These are phyloP conservation scores for Apteryx owenii DNA, from an alignment of 2,113 vertebrate genomes.

Conservation along the genomic window DNA sequence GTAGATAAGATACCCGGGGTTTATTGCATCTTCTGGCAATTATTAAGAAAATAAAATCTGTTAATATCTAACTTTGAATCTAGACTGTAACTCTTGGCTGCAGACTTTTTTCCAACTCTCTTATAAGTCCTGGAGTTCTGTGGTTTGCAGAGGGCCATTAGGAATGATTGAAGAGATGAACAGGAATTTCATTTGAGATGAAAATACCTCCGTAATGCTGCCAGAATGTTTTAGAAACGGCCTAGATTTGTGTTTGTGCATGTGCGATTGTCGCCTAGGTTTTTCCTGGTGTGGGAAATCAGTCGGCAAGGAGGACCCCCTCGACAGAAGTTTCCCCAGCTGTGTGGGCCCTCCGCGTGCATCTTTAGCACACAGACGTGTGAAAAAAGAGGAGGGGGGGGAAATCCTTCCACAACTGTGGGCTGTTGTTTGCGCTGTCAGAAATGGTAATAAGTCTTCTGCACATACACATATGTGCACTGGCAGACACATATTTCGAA, in stretches of 20 bases:
- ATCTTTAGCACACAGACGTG: neutral
- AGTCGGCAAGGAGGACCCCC: neutral
- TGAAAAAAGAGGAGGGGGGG: neutral
- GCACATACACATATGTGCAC: fast-evolving
- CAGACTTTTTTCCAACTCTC: neutral
- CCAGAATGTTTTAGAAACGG: neutral
- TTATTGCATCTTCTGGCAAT: constrained; percentile 66
- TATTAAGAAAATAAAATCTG: constrained; percentile 69
- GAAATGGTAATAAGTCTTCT: neutral
- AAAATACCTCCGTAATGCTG: neutral
- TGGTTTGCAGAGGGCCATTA: neutral
- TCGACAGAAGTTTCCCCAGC: constrained; percentile 13
- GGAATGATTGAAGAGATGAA: neutral
- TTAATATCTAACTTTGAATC: constrained; percentile 73
- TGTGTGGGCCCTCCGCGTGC: neutral
- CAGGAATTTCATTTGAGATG: neutral
- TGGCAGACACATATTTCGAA: neutral
- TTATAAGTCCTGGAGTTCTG: neutral
- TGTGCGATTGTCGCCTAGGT: neutral
- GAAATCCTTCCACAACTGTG: neutral
- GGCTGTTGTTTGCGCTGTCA: constrained; percentile 5
- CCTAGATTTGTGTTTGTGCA: neutral
- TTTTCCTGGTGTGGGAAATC: neutral
- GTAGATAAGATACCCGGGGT: constrained; percentile 63
- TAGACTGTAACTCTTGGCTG: neutral